Conservation (phyloP, 2,113 vertebrate species). For the Andinoacara biseriatus region DNA sequence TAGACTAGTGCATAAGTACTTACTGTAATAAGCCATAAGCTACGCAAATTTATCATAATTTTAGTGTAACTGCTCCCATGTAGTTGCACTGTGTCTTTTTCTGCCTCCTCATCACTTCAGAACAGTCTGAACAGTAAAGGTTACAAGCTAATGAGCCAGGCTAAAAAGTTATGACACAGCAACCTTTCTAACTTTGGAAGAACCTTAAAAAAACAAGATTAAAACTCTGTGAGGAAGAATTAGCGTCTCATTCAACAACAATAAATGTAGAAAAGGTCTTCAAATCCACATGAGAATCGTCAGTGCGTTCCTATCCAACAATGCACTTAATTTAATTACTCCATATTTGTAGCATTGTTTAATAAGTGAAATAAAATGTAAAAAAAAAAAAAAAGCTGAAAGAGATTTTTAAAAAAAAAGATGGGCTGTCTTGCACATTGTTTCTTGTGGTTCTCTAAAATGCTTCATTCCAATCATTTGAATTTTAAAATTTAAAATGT, state of each 20-base stretch:
- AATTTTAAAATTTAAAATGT: not conserved
- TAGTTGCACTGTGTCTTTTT: not conserved
- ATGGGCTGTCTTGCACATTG: too few relatives aligned
- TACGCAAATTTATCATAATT: not conserved
- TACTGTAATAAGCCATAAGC: not conserved
- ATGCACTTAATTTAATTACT: not conserved
- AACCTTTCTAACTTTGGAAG: not conserved
- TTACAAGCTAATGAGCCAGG: not conserved
- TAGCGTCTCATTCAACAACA: not conserved
- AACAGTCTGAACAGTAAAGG: not conserved
- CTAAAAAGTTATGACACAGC: constrained; percentile 4
- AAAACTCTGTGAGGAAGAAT: not conserved
- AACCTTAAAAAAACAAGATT: not conserved
- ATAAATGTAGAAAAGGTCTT: not conserved
- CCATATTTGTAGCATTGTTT: too few relatives aligned
- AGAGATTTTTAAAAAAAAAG: too few relatives aligned
- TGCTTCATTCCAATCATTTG: too few relatives aligned
- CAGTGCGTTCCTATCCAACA: not conserved
- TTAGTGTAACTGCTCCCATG: not conserved
- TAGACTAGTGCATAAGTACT: not conserved
- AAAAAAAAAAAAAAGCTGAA: too few relatives aligned
- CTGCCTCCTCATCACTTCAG: not conserved
- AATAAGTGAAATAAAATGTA: too few relatives aligned
- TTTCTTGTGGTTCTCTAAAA: too few relatives aligned
- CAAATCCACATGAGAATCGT: not conserved